Conservation (phyloP, 2,113 vertebrate species). For the Pipa parva region DNA sequence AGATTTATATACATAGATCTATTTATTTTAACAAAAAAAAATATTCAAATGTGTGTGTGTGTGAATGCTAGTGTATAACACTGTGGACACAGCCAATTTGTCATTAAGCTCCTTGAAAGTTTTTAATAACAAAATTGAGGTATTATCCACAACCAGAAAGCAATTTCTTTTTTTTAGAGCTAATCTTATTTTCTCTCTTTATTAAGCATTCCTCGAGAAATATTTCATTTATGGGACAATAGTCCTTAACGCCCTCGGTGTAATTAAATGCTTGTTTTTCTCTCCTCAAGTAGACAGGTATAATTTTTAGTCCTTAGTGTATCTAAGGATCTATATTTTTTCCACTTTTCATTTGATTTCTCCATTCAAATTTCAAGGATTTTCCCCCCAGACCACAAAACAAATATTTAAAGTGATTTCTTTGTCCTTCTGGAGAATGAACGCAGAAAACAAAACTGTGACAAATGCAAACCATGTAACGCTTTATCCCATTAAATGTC, state of each 20-base stretch:
- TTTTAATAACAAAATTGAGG: no score
- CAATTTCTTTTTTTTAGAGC: no score
- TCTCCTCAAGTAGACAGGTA: background rate
- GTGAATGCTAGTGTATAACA: no score
- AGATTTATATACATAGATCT: no score
- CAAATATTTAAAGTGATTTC: constrained; percentile 39
- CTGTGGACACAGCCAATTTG: no score
- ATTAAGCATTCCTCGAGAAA: background rate
- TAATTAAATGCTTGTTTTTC: background rate
- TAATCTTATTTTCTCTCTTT: no score
- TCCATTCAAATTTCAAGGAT: constrained; percentile 30
- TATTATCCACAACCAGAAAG: no score
- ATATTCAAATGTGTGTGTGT: no score
- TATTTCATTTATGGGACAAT: background rate
- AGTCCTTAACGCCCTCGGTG: background rate
- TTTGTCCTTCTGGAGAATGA: constrained; percentile 29
- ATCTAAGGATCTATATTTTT: constrained; percentile 12
- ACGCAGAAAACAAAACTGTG: constrained; percentile 13
- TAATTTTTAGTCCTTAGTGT: background rate
- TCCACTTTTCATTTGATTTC: constrained; percentile 16
- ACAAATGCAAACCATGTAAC: constrained; percentile 6
- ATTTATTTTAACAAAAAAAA: no score
- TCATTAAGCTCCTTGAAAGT: no score
- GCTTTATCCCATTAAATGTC: constrained; percentile 23
- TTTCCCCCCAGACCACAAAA: constrained; percentile 14